phyloP scores from a whole-genome alignment of 2,797 vertebrate species.

The Crenuchus spilurus region DNA sequence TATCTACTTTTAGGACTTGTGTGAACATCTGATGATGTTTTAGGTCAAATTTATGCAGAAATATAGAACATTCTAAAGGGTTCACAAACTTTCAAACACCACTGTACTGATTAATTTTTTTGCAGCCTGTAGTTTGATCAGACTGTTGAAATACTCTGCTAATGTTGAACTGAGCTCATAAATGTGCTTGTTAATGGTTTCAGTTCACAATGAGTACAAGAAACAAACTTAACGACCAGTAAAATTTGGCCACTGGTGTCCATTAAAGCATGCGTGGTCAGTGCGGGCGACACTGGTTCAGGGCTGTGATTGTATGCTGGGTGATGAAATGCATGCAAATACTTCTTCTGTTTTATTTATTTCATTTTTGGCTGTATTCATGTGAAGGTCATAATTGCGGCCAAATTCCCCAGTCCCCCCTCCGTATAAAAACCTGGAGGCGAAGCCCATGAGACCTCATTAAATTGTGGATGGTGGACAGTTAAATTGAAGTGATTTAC shows the following conservation, averaged over 20 bases:
- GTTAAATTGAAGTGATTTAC: slow-evolving; percentile 57
- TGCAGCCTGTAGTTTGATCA: no score
- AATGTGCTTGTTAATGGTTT: no score
- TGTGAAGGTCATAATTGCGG: slow-evolving; percentile 43
- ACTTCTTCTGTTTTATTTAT: slow-evolving; percentile 11
- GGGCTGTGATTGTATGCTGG: slow-evolving; percentile 15
- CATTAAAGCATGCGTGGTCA: background rate
- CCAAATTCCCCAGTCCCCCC: slow-evolving; percentile 35
- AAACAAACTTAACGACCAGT: background rate
- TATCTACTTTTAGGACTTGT: no score
- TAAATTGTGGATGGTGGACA: slow-evolving; percentile 52
- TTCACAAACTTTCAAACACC: no score
- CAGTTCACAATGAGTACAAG: background rate
- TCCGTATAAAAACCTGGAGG: slow-evolving; percentile 40
- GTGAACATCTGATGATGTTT: no score
- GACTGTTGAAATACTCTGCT: no score
- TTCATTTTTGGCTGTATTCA: slow-evolving; percentile 18
- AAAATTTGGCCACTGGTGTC: background rate
- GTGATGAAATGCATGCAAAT: slow-evolving; percentile 35
- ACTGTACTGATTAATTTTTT: no score
- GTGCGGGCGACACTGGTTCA: slow-evolving; percentile 25
- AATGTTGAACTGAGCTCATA: no score
- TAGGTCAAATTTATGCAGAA: no score
- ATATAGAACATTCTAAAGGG: no score
- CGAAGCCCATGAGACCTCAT: slow-evolving; percentile 53